phyloP scores from a whole-genome alignment of 2,113 vertebrate genomes.

The Heliornis fulica region DNA sequence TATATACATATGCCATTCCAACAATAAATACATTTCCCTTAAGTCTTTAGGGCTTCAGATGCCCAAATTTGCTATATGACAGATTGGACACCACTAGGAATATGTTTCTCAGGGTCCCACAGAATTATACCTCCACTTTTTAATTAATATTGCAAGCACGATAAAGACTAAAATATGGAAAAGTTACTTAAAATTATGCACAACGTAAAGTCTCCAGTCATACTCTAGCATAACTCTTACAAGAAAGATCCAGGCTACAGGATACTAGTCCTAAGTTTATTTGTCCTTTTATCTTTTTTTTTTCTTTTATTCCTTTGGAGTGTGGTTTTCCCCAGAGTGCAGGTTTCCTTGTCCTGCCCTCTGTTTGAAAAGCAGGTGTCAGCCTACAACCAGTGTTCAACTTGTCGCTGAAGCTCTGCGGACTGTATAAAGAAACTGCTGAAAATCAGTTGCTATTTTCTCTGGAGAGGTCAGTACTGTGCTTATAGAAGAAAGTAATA shows the following conservation, averaged over 20 bases:
- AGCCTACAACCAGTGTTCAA: slow-evolving; percentile 36
- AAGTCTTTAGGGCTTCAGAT: neutral
- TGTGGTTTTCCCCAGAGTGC: neutral
- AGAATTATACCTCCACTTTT: neutral
- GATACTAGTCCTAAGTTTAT: neutral
- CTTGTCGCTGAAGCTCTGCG: slow-evolving; percentile 11
- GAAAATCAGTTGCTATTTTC: slow-evolving; percentile 49
- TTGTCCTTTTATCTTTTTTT: neutral
- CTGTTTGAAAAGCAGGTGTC: slow-evolving; percentile 53
- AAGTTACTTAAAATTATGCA: neutral
- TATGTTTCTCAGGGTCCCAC: neutral
- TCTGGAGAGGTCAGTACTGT: slow-evolving; percentile 27
- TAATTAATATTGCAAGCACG: neutral
- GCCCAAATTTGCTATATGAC: neutral
- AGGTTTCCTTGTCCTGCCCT: slow-evolving; percentile 9
- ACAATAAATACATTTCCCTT: neutral
- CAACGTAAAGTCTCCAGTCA: neutral
- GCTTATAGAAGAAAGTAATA: slow-evolving; percentile 61
- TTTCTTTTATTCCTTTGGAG: neutral
- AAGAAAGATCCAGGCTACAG: neutral
- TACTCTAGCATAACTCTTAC: neutral
- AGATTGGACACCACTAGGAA: neutral
- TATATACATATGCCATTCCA: neutral
- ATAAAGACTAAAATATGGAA: neutral
- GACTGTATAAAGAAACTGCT: slow-evolving; percentile 18